Conservation (phyloP, 2,113 vertebrate genomes). For the Polypterus senegalus region DNA sequence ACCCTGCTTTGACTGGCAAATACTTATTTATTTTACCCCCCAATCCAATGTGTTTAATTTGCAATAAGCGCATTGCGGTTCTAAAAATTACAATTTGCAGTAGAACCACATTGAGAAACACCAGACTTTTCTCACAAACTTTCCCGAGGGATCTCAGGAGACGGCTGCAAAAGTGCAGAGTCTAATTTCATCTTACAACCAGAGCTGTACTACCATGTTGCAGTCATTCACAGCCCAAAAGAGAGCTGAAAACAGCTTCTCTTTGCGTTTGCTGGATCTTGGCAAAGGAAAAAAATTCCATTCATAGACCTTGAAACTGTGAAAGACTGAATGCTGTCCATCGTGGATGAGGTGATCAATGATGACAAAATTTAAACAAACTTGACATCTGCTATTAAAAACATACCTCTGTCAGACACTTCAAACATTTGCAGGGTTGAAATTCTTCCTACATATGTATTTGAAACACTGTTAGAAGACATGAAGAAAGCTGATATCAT, state of each 20-base stretch:
- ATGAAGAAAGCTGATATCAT: slow-evolving; percentile 8
- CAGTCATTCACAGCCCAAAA: slow-evolving; percentile 12
- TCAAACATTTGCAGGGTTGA: slow-evolving; percentile 10
- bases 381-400: slow-evolving; percentile 2
- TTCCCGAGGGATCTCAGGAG: slow-evolving; percentile 13
- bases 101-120: no score
- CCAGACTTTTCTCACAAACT: slow-evolving; percentile 9
- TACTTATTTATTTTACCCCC: no score
- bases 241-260: slow-evolving; percentile 10
- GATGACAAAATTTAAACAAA: slow-evolving; percentile 8
- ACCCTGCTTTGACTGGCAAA: no score
- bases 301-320: slow-evolving; percentile 16
- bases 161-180: slow-evolving; percentile 14
- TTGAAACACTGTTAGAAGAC: slow-evolving; percentile 5
- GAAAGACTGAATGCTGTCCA: slow-evolving; percentile 16
- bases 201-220: not conserved
- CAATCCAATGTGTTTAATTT: no score
- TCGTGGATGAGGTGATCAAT: slow-evolving; percentile 10
- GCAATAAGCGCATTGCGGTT: no score
- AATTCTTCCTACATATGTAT: slow-evolving; percentile 12
- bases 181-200: slow-evolving; percentile 12
- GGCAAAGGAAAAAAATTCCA: slow-evolving; percentile 13
- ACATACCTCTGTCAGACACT: slow-evolving; percentile 8
- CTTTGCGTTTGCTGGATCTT: slow-evolving; percentile 12
- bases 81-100: no score